Evolutionary conservation across 2,797 vertebrate genomes (phyloP), one percentile per base, ranked within the genome.

Genomic region (Acestrorhynchus altus): DNA sequence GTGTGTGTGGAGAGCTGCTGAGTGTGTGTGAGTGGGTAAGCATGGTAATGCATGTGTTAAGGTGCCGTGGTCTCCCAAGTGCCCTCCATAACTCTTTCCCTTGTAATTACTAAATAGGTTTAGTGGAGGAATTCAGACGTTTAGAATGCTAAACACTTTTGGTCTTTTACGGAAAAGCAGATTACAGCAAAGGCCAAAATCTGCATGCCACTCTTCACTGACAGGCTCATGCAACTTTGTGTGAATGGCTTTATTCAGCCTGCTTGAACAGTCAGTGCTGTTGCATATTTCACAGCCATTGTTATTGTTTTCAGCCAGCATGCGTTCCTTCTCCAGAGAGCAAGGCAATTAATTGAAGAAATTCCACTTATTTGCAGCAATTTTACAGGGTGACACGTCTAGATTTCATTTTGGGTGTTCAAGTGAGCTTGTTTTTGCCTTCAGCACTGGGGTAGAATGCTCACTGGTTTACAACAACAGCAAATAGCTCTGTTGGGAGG

Each of bases 241-340:
- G 60, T 72, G 69, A 78, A 78, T 65, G 61, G 60, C 49, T 72
- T 78, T 47, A 56, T 78, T 78, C 68, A 72, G 26, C n/a, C 60
- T 20, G 4, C 68, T 65, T 26, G 20, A 4, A 54, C 57, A 46
- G 68, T 68, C 51, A 56, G 52, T 46, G 64, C 74, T 35, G 49
- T 40, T 10, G 60, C 40, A 78, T 78, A 49, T 59, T 65, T 35
- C 39, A 61, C 8, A 31, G 67, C 31, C n/a, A 20, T 44, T 22
- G 72, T 60, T 47, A 78, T 78, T 78, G 76, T 72, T 77, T 54
- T 15, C 40, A 39, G 20, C 0, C 8, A 11, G 68, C 15, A 4
- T 3, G 26, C 64, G 51, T 42, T 56, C 49, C 40, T 71, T 68
- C 47, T 26, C 4, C 68, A 22, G 47, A 71, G 35, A 64, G 42